These are phyloP conservation scores for Macrobrachium nipponense DNA, from an alignment of 1,140 invertebrate genomes.

Conservation along the genomic window DNA sequence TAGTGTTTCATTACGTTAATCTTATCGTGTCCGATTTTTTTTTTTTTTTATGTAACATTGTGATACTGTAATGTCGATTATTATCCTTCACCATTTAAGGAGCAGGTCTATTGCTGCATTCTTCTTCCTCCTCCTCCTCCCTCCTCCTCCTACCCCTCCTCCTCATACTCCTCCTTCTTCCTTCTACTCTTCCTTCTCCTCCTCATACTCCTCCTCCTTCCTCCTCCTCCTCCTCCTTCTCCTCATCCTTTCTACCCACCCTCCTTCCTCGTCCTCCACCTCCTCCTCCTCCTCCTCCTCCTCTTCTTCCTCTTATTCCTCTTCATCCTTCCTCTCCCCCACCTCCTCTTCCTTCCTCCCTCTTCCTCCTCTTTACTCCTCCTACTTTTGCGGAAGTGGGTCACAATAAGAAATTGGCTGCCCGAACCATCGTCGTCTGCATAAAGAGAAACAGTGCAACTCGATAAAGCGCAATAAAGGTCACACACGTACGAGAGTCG, in stretches of 20 bases:
- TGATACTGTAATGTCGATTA: neutral
- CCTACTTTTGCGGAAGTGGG: neutral
- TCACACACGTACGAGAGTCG: no score
- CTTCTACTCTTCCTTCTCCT: neutral
- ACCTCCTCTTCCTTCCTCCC: neutral
- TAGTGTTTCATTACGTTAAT: no score
- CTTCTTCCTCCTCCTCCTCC: neutral
- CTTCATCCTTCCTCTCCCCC: neutral
- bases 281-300: conserved; percentile 25
- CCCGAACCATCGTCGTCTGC: no score
- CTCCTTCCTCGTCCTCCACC: neutral
- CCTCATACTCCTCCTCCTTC: no score
- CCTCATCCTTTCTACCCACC: no score
- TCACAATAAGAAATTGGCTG: no score
- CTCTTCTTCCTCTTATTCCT: neutral
- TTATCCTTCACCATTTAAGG: neutral
- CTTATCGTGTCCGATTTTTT: neutral
- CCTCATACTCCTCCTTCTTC: neutral
- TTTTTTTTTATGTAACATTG: neutral
- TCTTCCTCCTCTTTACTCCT: conserved; percentile 16
- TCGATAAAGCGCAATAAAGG: no score
- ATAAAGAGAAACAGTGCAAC: no score
- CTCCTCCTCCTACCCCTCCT: neutral
- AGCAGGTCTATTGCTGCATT: neutral
- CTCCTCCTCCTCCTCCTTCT: neutral